phyloP scores from a whole-genome alignment of 1,140 invertebrate genomes.

The Eurytemora carolleeae region DNA sequence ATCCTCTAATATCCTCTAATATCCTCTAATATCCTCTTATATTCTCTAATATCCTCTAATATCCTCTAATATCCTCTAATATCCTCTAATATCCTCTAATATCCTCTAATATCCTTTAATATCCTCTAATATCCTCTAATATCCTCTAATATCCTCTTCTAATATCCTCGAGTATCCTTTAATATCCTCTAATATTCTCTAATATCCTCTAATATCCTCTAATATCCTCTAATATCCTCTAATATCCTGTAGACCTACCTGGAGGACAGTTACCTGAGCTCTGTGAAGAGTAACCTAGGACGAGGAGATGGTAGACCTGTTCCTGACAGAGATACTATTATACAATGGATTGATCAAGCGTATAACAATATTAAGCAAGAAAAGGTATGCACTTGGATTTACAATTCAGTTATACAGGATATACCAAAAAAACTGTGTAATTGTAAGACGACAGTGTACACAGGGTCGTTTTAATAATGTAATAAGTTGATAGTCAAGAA shows the following conservation, averaged over 20 bases:
- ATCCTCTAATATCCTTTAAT: background rate
- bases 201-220: background rate
- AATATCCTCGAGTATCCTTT: background rate
- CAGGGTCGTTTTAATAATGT: too few relatives aligned
- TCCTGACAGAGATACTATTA: background rate
- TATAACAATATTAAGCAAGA: background rate
- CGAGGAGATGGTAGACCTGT: background rate
- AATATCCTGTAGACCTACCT: background rate
- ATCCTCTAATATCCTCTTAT: too few relatives aligned
- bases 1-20: too few relatives aligned
- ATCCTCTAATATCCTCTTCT: background rate
- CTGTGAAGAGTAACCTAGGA: background rate
- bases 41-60: too few relatives aligned
- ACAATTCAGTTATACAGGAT: too few relatives aligned
- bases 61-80: too few relatives aligned
- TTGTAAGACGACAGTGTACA: too few relatives aligned
- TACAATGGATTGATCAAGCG: background rate
- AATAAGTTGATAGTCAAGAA: too few relatives aligned
- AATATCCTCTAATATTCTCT: background rate
- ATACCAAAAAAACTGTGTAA: too few relatives aligned
- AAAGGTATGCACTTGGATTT: background rate
- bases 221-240: background rate
- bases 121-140: background rate
- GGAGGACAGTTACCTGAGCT: background rate
- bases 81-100: background rate